phyloP scores from a whole-genome alignment of 2,888 invertebrate species.

The Phyllotreta striolata region DNA sequence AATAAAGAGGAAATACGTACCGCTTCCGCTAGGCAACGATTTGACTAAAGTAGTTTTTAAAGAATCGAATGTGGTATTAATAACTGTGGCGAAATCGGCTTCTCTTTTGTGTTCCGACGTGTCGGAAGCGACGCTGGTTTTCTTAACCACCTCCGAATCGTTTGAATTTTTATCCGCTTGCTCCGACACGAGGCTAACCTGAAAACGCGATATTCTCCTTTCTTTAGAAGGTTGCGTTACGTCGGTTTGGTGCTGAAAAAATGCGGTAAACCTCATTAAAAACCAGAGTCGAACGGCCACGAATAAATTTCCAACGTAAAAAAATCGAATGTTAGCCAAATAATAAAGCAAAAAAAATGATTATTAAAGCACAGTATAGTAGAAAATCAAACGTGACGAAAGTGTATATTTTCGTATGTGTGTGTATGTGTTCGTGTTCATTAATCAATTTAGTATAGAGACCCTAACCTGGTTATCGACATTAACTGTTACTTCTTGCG shows the following conservation, averaged over 20 bases:
- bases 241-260: conserved; percentile 8
- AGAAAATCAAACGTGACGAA: too few relatives aligned
- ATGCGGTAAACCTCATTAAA: too few relatives aligned
- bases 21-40: conserved; percentile 49
- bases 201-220: conserved; percentile 62
- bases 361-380: neutral
- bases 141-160: conserved; percentile 13
- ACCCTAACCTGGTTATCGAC: conserved; percentile 38
- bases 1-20: conserved; percentile 44
- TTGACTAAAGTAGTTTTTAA: conserved; percentile 54
- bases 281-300: too few relatives aligned
- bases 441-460: conserved; percentile 21
- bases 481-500: conserved; percentile 31
- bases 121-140: conserved; percentile 28
- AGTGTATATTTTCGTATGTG: too few relatives aligned
- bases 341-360: conserved; percentile 1
- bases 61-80: conserved; percentile 56
- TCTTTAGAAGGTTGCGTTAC: conserved; percentile 14
- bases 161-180: conserved; percentile 54
- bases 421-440: too few relatives aligned
- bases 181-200: conserved; percentile 65
- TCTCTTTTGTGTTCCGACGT: conserved; percentile 40
- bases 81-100: conserved; percentile 54
- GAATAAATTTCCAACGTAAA: too few relatives aligned
- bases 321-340: too few relatives aligned